Percentiles rank a stretch among this genome's conserved stretches.
phyloP scores from a whole-genome alignment of 2,113 vertebrate species.

The Amphiprion percula region DNA sequence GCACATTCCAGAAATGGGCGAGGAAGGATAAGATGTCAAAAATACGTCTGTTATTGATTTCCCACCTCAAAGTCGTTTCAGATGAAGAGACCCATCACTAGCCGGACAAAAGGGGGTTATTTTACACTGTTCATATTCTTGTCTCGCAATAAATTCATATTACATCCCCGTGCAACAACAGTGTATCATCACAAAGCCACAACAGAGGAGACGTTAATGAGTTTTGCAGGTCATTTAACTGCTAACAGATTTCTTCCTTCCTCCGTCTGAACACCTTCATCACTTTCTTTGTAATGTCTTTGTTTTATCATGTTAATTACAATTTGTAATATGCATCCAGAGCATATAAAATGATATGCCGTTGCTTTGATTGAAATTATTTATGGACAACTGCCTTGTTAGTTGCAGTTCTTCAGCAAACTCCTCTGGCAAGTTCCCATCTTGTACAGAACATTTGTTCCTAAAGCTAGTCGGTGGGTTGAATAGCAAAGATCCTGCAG shows the following conservation, averaged over 20 bases:
- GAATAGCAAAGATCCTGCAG: not conserved
- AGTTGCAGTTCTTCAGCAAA: slow-evolving; percentile 2
- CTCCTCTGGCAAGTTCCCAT: not conserved
- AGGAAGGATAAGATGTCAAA: slow-evolving; percentile 58
- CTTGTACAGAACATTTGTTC: not conserved
- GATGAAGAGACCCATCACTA: slow-evolving; percentile 2
- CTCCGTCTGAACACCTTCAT: slow-evolving; percentile 23
- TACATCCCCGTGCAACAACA: not conserved
- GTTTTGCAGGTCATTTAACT: slow-evolving; percentile 46
- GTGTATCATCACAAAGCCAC: slow-evolving; percentile 11
- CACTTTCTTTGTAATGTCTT: slow-evolving; percentile 7
- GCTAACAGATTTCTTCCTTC: slow-evolving; percentile 25
- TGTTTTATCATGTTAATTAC: slow-evolving; percentile 11
- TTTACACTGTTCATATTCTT: slow-evolving; percentile 17
- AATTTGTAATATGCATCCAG: not conserved
- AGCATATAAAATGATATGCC: not conserved
- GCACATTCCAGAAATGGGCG: slow-evolving; percentile 56
- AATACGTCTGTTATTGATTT: slow-evolving; percentile 34
- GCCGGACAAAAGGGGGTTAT: not conserved
- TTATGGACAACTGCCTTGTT: not conserved
- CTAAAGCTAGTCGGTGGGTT: too few species aligned
- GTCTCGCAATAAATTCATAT: slow-evolving; percentile 9
- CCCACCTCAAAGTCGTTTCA: slow-evolving; percentile 29
- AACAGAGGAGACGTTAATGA: slow-evolving; percentile 25
- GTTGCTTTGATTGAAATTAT: not conserved